These are phyloP conservation scores for Pseudomyrmex flavicornis DNA, from an alignment of 1,140 invertebrate genomes.

Conservation along the genomic window DNA sequence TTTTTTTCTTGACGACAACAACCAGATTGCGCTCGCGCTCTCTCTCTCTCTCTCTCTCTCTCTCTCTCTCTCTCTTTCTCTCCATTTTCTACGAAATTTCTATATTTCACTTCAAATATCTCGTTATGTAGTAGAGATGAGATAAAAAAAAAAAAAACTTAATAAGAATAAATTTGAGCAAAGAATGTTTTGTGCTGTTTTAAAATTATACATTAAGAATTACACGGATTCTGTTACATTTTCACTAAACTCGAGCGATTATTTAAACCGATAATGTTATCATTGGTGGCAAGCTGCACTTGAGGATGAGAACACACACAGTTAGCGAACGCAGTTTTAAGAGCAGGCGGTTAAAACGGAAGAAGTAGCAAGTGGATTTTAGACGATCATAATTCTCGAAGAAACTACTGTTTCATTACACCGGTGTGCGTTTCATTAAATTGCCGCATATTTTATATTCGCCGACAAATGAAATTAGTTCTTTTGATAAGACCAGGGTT, in stretches of 20 bases:
- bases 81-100: not conserved
- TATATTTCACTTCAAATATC: not conserved
- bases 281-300: slow-evolving; percentile 29
- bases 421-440: slow-evolving; percentile 49
- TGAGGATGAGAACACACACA: slow-evolving; percentile 12
- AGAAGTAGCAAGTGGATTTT: slow-evolving; percentile 46
- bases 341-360: slow-evolving; percentile 33
- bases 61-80: too few relatives aligned
- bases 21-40: not conserved
- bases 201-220: not conserved
- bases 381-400: slow-evolving; percentile 39
- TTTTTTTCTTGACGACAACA: not conserved
- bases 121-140: not conserved
- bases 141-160: not conserved
- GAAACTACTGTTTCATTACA: slow-evolving; percentile 42
- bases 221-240: slow-evolving; percentile 6
- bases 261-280: slow-evolving; percentile 7
- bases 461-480: slow-evolving; percentile 21
- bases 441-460: not conserved
- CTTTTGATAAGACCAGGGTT: not conserved
- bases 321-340: slow-evolving; percentile 43
- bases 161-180: not conserved
- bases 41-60: too few relatives aligned
- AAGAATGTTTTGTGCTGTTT: not conserved
- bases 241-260: slow-evolving; percentile 25